These are phyloP conservation scores for Dendronephthya gigantea DNA, from an alignment of 64 coral and sea anemone species.

Conservation along the genomic window DNA sequence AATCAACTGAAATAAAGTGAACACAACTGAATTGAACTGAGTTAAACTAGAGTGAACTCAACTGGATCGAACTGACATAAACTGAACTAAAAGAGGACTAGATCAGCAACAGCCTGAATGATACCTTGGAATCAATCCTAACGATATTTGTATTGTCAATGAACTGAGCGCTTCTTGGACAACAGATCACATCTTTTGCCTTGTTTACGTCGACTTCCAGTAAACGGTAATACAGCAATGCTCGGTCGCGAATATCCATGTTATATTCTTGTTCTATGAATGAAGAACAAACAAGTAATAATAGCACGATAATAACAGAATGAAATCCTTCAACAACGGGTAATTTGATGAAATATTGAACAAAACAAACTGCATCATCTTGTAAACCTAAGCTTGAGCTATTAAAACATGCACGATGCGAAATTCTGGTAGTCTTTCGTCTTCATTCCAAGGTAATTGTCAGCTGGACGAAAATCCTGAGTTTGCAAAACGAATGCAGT, in stretches of 20 bases:
- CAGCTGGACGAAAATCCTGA: no score
- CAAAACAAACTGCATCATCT: no score
- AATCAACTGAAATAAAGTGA: background rate
- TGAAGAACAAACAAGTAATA: background rate
- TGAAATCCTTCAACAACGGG: no score
- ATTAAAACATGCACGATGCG: no score
- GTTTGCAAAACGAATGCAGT: no score
- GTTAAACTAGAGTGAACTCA: background rate
- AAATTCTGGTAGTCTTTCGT: no score
- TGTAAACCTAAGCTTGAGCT: no score
- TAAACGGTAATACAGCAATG: constrained; percentile 78
- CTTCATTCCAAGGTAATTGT: no score
- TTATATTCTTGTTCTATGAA: constrained; percentile 60
- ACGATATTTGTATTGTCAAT: background rate
- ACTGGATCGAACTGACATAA: background rate
- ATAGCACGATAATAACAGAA: no score
- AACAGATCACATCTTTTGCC: constrained; percentile 14
- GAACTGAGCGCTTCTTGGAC: background rate
- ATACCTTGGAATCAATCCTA: background rate
- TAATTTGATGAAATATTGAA: no score
- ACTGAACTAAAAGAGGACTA: background rate
- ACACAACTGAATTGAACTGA: no score
- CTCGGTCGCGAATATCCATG: constrained; percentile 84
- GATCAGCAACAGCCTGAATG: background rate
- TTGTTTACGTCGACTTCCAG: constrained; percentile 51